Conservation (phyloP, 2,797 vertebrate species). For the Synaphobranchus kaupii region DNA sequence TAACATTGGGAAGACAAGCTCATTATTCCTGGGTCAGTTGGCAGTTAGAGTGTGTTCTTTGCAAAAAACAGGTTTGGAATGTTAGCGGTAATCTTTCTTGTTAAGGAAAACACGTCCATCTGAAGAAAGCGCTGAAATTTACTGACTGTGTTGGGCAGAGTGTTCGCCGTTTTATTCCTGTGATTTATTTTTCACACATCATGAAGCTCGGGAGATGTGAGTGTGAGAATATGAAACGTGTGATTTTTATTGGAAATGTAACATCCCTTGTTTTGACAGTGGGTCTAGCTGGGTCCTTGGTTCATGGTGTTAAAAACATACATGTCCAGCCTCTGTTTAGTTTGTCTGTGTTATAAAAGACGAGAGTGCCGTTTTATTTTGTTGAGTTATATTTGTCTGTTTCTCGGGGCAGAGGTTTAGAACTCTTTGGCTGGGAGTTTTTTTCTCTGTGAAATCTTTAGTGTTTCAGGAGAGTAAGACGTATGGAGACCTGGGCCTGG, state of each 20-base stretch:
- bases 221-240: slow-evolving; percentile 15
- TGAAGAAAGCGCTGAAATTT: slow-evolving; percentile 41
- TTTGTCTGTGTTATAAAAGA: slow-evolving; percentile 5
- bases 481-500: background rate
- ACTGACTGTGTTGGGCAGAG: slow-evolving; percentile 27
- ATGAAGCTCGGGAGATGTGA: background rate
- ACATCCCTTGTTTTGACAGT: slow-evolving; percentile 9
- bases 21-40: slow-evolving; percentile 47
- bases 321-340: slow-evolving; percentile 12
- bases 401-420: background rate
- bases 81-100: slow-evolving; percentile 47
- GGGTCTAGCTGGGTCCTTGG: background rate
- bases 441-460: background rate
- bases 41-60: slow-evolving; percentile 41
- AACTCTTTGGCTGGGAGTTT: background rate
- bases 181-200: slow-evolving; percentile 14
- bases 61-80: slow-evolving; percentile 48
- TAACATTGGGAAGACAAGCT: slow-evolving; percentile 51
- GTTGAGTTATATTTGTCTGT: background rate
- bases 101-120: background rate
- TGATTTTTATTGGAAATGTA: slow-evolving; percentile 20
- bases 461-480: background rate
- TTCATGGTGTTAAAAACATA: slow-evolving; percentile 14
- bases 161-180: slow-evolving; percentile 3
- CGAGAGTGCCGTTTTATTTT: slow-evolving; percentile 24